Conservation (phyloP, 1,140 invertebrate species). For the Calycopis cecrops region DNA sequence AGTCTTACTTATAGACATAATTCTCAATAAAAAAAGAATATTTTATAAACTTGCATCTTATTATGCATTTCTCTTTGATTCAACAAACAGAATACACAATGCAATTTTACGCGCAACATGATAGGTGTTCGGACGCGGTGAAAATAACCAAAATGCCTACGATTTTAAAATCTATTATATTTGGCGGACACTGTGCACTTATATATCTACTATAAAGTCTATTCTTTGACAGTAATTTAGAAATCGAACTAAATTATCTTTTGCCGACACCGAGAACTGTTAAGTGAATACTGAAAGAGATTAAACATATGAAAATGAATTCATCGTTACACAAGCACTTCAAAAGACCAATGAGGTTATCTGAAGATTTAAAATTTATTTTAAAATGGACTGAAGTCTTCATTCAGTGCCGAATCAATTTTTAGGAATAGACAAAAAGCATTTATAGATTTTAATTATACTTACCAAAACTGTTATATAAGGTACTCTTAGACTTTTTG, state of each 20-base stretch:
- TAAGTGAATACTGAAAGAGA: constrained; percentile 24
- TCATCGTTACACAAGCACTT: constrained; percentile 19
- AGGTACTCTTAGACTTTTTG: constrained; percentile 38
- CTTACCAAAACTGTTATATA: constrained; percentile 42
- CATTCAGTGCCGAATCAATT: constrained; percentile 25
- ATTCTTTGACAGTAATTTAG: constrained; percentile 22
- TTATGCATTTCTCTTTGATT: no score
- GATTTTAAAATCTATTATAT: constrained; percentile 31
- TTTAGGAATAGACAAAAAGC: constrained; percentile 36
- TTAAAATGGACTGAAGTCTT: constrained; percentile 43
- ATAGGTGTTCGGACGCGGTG: no score
- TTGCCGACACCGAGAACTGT: constrained; percentile 23
- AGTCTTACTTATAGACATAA: no score
- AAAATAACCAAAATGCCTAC: constrained; percentile 33
- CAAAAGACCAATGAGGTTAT: constrained; percentile 30
- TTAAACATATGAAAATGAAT: constrained; percentile 27
- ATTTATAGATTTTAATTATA: constrained; percentile 43
- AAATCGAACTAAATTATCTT: constrained; percentile 40
- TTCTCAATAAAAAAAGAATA: no score
- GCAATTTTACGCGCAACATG: no score
- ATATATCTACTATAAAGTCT: constrained; percentile 35
- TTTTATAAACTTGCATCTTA: no score
- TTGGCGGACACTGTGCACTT: constrained; percentile 32
- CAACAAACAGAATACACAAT: no score
- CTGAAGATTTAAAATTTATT: constrained; percentile 47